Base-by-base conservation (phyloP, 2,113 vertebrate genomes). In the Crocuta crocuta region DNA sequence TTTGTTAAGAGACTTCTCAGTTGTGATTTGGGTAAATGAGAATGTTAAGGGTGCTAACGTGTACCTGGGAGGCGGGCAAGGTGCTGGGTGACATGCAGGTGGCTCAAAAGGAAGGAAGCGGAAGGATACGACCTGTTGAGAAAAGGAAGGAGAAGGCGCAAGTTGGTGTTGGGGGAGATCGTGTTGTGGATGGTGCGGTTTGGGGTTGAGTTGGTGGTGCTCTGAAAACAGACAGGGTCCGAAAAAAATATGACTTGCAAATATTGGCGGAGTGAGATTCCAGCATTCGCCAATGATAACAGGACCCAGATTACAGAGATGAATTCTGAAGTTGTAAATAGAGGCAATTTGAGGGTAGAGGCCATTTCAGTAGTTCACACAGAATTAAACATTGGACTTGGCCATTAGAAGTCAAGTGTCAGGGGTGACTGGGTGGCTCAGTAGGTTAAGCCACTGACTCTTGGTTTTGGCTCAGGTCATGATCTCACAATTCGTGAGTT, bases 61-160 rank as follows among this genome's bases (percentile, higher is more conserved):
- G 1, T 73, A 24, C 15, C 9, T 28, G n/a, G 16, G 17, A 19
- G 28, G 4, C 11, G 16, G 35, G 24, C 13, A 73, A 4, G n/a
- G 23, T 13, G 33, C 66, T n/a, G 0, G 0, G 1, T 10, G 15
- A 68, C 13, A 39, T 31, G 24, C 1, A 53, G 24, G 26, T 13
- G 7, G 28, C 23, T 61, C 16, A 17, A 53, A 39, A 80, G 24
- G 74, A 50, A 66, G 43, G 31, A 89, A 45, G 33, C 33, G 15
- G 13, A 19, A 12, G 23, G 53, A 53, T 55, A 13, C 53, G 4
- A 17, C 53, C 53, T 5, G 53, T 55, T 12, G 53, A 55, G 53
- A 17, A 68, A 39, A 80, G 33, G 74, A 66, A 66, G 43, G 31
- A 89, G 13, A 21, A 13, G 23, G 48, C 0, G 28, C 45, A 5